Evolutionary conservation across 2,888 invertebrate species (phyloP), one percentile per base, ranked within the genome.

Genomic region (Drosophila buzzatii): DNA sequence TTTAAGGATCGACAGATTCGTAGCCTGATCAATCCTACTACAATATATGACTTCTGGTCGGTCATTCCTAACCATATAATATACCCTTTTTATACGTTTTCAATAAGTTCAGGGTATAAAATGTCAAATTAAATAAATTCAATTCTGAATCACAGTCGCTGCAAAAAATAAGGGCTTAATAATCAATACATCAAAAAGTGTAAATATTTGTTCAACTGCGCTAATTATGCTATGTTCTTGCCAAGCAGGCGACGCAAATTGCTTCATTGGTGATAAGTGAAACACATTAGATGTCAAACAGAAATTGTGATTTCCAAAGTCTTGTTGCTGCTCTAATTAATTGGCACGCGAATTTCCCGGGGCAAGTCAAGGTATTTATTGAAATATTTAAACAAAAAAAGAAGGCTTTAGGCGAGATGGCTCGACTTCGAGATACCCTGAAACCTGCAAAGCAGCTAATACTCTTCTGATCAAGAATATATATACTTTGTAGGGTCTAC

Each of bases 141-240:
- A 44, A 55, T 64, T 56, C 41, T 2, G 20, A 37, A 23, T 52
- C 33, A 33, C 33, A 18, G 7, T 49, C 33, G 23, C 16, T 6
- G 7, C 53, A 53, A 12, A 44, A 7, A 4, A 27, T 20, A 56
- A 14, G 18, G 37, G 42, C 55, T 60, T 47, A 33, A 59, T 60
- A 58, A 55, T 33, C 57, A 42, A 68, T 76, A 35, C 18, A 61
- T 73, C 61, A 76, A 63, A 61, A n/a, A 31, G 14, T 35, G 16
- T 23, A 27, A 44, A 37, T 37, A 55, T 52, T 51, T 57, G n/a
- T 35, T 27, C 18, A 18, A 31, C 35, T 35, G n/a, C 27, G 42
- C 35, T 41, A 62, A 66, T 70, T 71, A 51, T 27, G 12, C 18
- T 47, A 37, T 37, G 37, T n/a, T 45, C 23, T 9, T 20, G 16